phyloP scores from a whole-genome alignment of 2,888 invertebrate species.

The Podabrus alpinus region DNA sequence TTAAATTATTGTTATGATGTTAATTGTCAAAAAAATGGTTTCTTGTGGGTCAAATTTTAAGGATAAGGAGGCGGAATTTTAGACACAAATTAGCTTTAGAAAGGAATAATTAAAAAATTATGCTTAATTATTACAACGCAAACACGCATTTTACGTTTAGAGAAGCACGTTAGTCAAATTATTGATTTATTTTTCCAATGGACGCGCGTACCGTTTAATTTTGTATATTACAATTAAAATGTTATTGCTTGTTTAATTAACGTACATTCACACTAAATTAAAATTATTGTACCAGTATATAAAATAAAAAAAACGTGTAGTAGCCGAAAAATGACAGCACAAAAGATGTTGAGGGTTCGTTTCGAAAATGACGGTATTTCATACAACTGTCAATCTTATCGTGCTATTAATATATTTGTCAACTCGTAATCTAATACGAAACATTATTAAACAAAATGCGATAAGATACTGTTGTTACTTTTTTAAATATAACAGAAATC shows the following conservation, averaged over 20 bases:
- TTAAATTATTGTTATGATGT: background rate
- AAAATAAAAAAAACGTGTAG: constrained; percentile 7
- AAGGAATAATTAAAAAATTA: background rate
- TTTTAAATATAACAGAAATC: constrained; percentile 31
- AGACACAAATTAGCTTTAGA: background rate
- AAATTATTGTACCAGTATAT: background rate
- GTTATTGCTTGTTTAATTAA: background rate
- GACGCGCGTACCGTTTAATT: constrained; percentile 16
- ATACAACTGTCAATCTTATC: background rate
- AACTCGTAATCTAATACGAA: background rate
- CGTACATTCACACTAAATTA: background rate
- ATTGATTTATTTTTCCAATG: constrained; percentile 48
- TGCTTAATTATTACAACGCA: constrained; percentile 21
- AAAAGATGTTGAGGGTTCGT: constrained; percentile 45
- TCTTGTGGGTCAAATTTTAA: background rate
- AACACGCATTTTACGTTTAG: constrained; percentile 47
- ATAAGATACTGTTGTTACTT: constrained; percentile 40
- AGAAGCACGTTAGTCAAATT: constrained; percentile 48
- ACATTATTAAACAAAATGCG: constrained; percentile 42
- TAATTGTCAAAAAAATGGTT: background rate
- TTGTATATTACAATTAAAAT: background rate
- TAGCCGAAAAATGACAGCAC: constrained; percentile 42
- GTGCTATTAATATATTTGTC: background rate
- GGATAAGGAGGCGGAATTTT: background rate
- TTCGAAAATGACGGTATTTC: constrained; percentile 22